Evolutionary conservation across 2,888 invertebrate species (phyloP).

Genomic region (Heliconius hortense): DNA sequence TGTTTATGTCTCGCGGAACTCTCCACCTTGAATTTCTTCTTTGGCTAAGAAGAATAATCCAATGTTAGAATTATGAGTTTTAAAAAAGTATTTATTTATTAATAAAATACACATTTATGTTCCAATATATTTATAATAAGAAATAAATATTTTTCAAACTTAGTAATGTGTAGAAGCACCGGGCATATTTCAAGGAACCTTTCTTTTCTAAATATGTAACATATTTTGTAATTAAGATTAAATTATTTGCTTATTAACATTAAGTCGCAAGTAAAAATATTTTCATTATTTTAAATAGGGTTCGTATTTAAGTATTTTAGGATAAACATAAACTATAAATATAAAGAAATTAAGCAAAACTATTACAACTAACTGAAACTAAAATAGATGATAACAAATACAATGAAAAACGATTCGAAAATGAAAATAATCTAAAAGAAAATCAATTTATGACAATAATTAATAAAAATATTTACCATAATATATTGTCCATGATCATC

Average conservation of each 20-base stretch:
- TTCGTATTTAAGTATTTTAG: background rate
- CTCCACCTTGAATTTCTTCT: slow-evolving; percentile 73
- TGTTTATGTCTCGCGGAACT: slow-evolving; percentile 53
- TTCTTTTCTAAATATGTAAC: background rate
- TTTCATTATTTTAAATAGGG: background rate
- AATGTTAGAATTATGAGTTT: slow-evolving; percentile 37
- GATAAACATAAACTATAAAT: background rate
- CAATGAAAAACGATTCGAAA: background rate
- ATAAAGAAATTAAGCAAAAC: slow-evolving; percentile 6
- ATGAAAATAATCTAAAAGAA: background rate
- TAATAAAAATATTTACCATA: slow-evolving; percentile 55
- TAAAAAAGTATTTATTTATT: background rate
- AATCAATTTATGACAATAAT: background rate
- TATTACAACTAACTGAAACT: background rate
- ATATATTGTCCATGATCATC: slow-evolving; percentile 54
- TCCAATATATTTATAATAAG: background rate
- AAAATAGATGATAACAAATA: background rate
- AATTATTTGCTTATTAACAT: background rate
- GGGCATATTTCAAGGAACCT: background rate
- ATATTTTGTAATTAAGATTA: background rate
- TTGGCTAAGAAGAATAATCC: slow-evolving; percentile 66
- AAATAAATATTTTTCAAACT: background rate
- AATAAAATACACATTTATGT: background rate
- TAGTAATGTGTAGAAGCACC: background rate
- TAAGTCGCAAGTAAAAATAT: background rate